Conservation (phyloP, 2,113 vertebrate species). For the Riparia riparia region DNA sequence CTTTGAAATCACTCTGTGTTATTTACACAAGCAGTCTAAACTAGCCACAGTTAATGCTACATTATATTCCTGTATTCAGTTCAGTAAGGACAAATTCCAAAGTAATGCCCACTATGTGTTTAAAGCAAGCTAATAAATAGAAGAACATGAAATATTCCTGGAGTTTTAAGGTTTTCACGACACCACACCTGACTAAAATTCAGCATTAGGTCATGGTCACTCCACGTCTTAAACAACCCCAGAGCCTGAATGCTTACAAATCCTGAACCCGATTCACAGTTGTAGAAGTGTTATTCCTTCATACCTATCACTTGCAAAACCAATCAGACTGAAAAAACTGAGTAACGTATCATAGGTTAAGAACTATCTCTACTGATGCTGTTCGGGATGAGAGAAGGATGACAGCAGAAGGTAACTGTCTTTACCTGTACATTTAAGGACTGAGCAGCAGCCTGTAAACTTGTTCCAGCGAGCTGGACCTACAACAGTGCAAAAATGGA, state of each 20-base stretch:
- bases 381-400: background rate
- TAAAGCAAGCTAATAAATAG: background rate
- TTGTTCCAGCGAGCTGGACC: constrained; percentile 86
- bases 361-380: constrained; percentile 6
- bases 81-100: background rate
- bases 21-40: background rate
- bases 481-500: constrained; percentile 69
- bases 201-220: background rate
- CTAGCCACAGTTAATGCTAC: background rate
- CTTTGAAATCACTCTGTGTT: background rate
- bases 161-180: background rate
- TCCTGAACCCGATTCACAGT: background rate
- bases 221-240: background rate
- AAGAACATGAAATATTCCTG: background rate
- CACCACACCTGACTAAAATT: background rate
- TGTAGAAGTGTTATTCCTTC: background rate
- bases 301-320: background rate
- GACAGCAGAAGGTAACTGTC: constrained; percentile 3
- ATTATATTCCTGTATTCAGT: background rate
- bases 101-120: background rate
- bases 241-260: background rate
- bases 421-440: constrained; percentile 86
- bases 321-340: background rate
- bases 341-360: background rate
- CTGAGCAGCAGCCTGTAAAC: constrained; percentile 86